Evolutionary conservation across 2,797 vertebrate genomes (phyloP).

Genomic region (Euthynnus affinis): DNA sequence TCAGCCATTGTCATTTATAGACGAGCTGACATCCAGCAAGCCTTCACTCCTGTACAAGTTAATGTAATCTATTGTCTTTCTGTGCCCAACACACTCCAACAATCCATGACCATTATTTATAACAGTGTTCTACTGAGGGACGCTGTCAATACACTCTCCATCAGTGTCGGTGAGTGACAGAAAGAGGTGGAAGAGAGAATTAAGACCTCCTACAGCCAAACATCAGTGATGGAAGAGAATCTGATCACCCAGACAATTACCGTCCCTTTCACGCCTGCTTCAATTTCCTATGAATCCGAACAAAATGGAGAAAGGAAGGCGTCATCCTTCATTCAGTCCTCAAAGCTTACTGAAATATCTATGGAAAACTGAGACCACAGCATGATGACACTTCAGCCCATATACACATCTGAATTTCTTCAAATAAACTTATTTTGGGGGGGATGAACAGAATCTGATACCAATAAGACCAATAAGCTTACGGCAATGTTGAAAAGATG

Average conservation of each 20-base stretch:
- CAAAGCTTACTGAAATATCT: background rate
- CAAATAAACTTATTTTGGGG: background rate
- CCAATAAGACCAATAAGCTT: background rate
- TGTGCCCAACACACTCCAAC: constrained; percentile 44
- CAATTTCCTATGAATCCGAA: constrained; percentile 39
- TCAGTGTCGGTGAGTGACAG: constrained; percentile 62
- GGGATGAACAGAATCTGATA: background rate
- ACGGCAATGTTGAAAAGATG: background rate
- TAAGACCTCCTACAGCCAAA: constrained; percentile 49
- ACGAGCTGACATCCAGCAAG: constrained; percentile 50
- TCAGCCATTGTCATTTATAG: constrained; percentile 30
- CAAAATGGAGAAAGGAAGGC: constrained; percentile 15
- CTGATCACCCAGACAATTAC: constrained; percentile 59
- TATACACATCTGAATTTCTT: background rate
- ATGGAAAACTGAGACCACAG: constrained; percentile 7
- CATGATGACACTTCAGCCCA: constrained; percentile 8
- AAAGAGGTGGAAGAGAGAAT: constrained; percentile 33
- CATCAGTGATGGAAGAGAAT: constrained; percentile 45
- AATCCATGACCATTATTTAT: constrained; percentile 74
- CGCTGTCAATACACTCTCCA: constrained; percentile 69
- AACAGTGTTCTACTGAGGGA: constrained; percentile 56
- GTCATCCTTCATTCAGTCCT: constrained; percentile 1
- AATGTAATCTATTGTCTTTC: constrained; percentile 71
- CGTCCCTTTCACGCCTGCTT: constrained; percentile 27
- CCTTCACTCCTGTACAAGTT: constrained; percentile 60